Evolutionary conservation across 2,797 vertebrate genomes (phyloP).

Genomic region (Notamacropus eugenii): DNA sequence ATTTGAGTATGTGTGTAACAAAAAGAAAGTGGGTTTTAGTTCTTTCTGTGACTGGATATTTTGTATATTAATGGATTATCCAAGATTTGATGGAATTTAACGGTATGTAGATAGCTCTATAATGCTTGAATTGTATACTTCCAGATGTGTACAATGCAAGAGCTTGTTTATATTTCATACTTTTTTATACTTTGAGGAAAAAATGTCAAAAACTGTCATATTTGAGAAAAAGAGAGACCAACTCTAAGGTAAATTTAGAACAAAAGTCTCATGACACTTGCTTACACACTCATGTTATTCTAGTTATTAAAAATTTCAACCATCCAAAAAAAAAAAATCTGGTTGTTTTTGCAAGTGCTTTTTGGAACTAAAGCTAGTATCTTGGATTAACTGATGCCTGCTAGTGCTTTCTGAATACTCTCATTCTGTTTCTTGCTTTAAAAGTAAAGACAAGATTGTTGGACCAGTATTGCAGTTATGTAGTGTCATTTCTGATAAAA

Average conservation of each 20-base stretch:
- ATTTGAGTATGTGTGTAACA: constrained; percentile 88
- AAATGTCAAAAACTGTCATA: constrained; percentile 87
- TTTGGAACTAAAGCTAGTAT: constrained; percentile 87
- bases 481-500: constrained; percentile 90
- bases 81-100: constrained; percentile 89
- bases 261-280: constrained; percentile 75
- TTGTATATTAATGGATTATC: constrained; percentile 89
- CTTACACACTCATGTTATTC: constrained; percentile 74
- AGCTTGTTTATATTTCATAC: constrained; percentile 96
- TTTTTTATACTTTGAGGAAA: constrained; percentile 93
- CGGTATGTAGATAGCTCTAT: constrained; percentile 89
- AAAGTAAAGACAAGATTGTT: constrained; percentile 89
- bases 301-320: constrained; percentile 84
- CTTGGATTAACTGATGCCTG: constrained; percentile 86
- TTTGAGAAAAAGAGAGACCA: constrained; percentile 85
- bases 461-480: constrained; percentile 93
- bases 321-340: constrained; percentile 64
- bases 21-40: constrained; percentile 90
- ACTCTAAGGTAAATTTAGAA: constrained; percentile 82
- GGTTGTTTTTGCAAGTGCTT: constrained; percentile 86
- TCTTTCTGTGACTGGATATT: constrained; percentile 91
- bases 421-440: constrained; percentile 88
- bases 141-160: constrained; percentile 83
- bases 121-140: constrained; percentile 87
- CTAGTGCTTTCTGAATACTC: constrained; percentile 90